Base-by-base conservation (phyloP, 2,113 vertebrate genomes). In the Mormyrus iriodes region DNA sequence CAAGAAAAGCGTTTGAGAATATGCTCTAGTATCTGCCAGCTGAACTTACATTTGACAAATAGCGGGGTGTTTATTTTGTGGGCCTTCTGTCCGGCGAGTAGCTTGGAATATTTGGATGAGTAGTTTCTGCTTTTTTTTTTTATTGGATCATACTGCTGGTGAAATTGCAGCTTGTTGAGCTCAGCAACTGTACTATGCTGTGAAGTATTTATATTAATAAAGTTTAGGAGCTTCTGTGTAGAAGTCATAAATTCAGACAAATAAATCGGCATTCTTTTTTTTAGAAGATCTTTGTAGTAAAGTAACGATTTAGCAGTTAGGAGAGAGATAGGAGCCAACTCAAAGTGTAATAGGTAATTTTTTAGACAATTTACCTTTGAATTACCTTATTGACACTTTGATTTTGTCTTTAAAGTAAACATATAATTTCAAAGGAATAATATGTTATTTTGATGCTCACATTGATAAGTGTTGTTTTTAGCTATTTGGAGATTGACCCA, bases 401-500 rank as follows among this genome's bases (percentile, higher is more conserved):
- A 89, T 85, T 51, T 89, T 86, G 73, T 90, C 89, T 87, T 65
- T 52, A 89, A 69, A 53, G 79, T 42, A 86, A 87, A 65, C 53
- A 65, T 89, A 87, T 76, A 93, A 91, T 93, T 92, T 84, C 84
- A 89, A 89, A 49, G 86, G 88, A 65, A 88, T 89, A 61, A 90
- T 91, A 90, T 90, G 91, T 92, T 92, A 90, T 92, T 86, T 76
- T 90, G 90, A 91, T 90, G 91, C 91, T 91, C 90, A 91, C 84
- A 85, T 86, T 44, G 15, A 88, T 90, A 89, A 10, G 53, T 90
- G 90, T 91, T n/a, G n/a, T 92, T 93, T 93, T 93, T 69, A 12
- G 91, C 91, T 92, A 92, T 92, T 91, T 90, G 88, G 76, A 91
- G 94, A 95, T 94, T 91, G 94, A 95, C 95, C 93, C 90, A 91